Evolutionary conservation across 1,140 invertebrate genomes (phyloP).

Genomic region (Bombus fervidus): DNA sequence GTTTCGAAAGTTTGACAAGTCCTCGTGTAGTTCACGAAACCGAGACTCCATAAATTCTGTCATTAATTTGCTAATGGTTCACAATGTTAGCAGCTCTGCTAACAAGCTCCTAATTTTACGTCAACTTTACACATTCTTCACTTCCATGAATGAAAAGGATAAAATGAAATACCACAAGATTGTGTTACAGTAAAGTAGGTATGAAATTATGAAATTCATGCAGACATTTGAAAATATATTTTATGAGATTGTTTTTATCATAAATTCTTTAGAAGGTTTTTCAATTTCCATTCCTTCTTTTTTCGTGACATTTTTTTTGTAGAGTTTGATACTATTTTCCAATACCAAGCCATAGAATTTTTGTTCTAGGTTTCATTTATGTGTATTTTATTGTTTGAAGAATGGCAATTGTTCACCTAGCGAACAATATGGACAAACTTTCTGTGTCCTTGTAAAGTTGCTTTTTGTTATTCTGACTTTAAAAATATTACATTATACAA

Average conservation of each 20-base stretch:
- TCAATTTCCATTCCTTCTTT: neutral
- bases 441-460: neutral
- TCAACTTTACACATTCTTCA: neutral
- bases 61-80: slow-evolving; percentile 46
- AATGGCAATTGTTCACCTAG: neutral
- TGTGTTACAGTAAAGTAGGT: neutral
- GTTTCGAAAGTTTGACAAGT: slow-evolving; percentile 65
- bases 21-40: slow-evolving; percentile 46
- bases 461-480: neutral
- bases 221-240: neutral
- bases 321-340: neutral
- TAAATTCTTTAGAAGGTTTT: neutral
- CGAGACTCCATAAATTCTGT: slow-evolving; percentile 34
- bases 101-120: slow-evolving; percentile 7
- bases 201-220: neutral
- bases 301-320: neutral
- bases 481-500: no score
- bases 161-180: neutral
- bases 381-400: neutral
- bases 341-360: neutral
- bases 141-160: neutral
- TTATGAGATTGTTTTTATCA: no score
- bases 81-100: neutral
- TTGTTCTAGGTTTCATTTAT: neutral
- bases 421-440: neutral